Evolutionary conservation across 2,797 vertebrate genomes (phyloP).

Genomic region (Coranthus polyacanthus): DNA sequence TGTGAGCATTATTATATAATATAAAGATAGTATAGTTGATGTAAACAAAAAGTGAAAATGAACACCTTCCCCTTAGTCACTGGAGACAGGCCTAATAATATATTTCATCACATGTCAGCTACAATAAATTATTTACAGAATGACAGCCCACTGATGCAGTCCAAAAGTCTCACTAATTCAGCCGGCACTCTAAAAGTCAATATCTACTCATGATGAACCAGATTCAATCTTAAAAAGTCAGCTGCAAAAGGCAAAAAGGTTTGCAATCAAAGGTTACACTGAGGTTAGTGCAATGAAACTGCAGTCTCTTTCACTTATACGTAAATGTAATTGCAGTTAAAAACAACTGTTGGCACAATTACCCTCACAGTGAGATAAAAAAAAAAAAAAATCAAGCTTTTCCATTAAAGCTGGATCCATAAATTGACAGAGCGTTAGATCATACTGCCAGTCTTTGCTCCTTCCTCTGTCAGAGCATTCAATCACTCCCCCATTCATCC

Average conservation of each 20-base stretch:
- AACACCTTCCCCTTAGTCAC: constrained; percentile 21
- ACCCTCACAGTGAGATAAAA: constrained; percentile 40
- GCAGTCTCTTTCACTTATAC: constrained; percentile 21
- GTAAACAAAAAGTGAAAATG: constrained; percentile 10
- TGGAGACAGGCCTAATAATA: constrained; percentile 23
- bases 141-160: constrained; percentile 32
- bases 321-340: constrained; percentile 44
- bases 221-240: constrained; percentile 58
- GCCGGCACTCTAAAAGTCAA: constrained; percentile 43
- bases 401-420: constrained; percentile 66
- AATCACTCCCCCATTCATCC: constrained; percentile 55
- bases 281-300: not conserved
- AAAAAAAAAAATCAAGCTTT: constrained; percentile 39
- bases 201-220: constrained; percentile 56
- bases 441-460: constrained; percentile 35
- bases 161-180: constrained; percentile 39
- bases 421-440: constrained; percentile 64
- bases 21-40: not conserved
- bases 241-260: constrained; percentile 25
- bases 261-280: constrained; percentile 44
- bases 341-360: constrained; percentile 27
- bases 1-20: not conserved
- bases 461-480: constrained; percentile 60
- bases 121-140: constrained; percentile 50
- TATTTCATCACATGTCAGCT: constrained; percentile 48